A percentile compares a stretch with the other conserved stretches of the same genome.
Evolutionary conservation across 2,113 vertebrate species (phyloP).

Genomic region (Halcyon malimbica): DNA sequence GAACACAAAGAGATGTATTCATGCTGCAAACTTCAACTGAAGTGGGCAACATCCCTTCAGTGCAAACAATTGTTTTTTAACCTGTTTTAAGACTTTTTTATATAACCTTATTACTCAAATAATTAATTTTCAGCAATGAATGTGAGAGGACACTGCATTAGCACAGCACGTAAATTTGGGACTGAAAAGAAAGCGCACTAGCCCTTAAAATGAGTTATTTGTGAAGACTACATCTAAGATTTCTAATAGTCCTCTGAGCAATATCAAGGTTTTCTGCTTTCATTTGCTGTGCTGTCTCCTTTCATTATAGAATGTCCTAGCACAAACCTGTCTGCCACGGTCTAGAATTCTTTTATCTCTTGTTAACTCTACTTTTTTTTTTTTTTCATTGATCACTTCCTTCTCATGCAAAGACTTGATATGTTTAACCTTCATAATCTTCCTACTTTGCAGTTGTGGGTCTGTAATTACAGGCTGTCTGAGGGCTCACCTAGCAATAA

Average conservation of each 20-base stretch:
- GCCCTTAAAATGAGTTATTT: slow-evolving; percentile 45
- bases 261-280: slow-evolving; percentile 34
- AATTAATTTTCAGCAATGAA: slow-evolving; percentile 26
- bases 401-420: slow-evolving; percentile 24
- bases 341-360: slow-evolving; percentile 49
- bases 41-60: background rate
- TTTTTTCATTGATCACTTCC: slow-evolving; percentile 31
- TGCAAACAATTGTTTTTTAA: slow-evolving; percentile 9
- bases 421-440: slow-evolving; percentile 59
- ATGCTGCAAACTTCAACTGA: slow-evolving; percentile 56
- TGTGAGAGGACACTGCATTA: slow-evolving; percentile 23
- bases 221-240: slow-evolving; percentile 24
- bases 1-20: slow-evolving; percentile 55
- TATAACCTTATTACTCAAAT: background rate
- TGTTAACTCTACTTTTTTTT: background rate
- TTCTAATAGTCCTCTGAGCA: background rate
- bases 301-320: slow-evolving; percentile 53
- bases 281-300: slow-evolving; percentile 51
- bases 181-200: background rate
- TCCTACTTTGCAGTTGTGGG: background rate
- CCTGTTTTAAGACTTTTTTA: background rate
- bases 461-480: slow-evolving; percentile 33
- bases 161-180: slow-evolving; percentile 20
- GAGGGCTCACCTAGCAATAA: slow-evolving; percentile 27
- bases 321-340: background rate